Base-by-base conservation (phyloP, 2,888 invertebrate species). In the Platycheirus albimanus region DNA sequence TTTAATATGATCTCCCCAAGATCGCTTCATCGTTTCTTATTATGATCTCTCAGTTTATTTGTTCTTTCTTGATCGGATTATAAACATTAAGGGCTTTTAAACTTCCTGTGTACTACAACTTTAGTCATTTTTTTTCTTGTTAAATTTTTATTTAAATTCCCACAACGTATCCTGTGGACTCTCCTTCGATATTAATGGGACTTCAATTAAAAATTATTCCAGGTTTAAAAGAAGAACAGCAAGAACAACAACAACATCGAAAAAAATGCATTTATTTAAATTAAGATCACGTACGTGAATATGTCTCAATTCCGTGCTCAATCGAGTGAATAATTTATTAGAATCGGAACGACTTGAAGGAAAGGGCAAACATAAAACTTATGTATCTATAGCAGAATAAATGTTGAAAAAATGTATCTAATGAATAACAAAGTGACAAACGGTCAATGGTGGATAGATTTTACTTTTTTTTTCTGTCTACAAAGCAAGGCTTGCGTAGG, bases 291-390 rank as follows among this genome's bases (percentile, higher is more conserved):
- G 81, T 78, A 77, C 69, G 41, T 28, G 77, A 63, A 83, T 74
- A 77, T 78, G 77, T 83, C 83, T 83, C 72, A 83, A 83, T 83
- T 77, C 72, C 72, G 54, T 77, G 83, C 69, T 83, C 77, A 78
- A 78, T 83, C 56, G 72, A 77, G 69, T 77, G 83, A 77, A 83
- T 83, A 83, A 83, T 77, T 83, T 83, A 83, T 83, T 69, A 64
- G 45, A 63, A 71, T 66, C 58, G 51, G 20, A 61, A 61, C 6
- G 43, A 61, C 10, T 15, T 15, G 28, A 17, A 15, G 47, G 3
- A n/a, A 36, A 13, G 43, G 24, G 30, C 10, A 36, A 11, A 15
- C 19, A 41, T 51, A 51, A 20, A 67, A 56, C 33, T 7, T 38
- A 67, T 47, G 52, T 79, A 69, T 71, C 67, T 70, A 75, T 63